A percentile compares a stretch with the other conserved stretches of the same genome.
Evolutionary conservation across 2,113 vertebrate species (phyloP).

Genomic region (Erinaceus europaeus): DNA sequence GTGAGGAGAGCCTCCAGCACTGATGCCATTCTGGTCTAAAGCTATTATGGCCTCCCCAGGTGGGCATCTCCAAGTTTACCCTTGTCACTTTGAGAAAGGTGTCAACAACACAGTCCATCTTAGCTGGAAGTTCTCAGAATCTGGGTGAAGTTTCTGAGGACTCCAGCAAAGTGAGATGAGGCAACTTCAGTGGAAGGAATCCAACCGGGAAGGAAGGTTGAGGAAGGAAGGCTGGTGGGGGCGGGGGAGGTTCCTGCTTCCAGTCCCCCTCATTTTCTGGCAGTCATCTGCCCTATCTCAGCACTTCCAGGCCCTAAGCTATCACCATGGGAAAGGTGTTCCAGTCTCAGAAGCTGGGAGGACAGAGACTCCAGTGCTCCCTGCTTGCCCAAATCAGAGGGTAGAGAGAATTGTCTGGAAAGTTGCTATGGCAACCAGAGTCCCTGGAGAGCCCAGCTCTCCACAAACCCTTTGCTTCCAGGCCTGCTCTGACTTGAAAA

Average conservation of each 20-base stretch:
- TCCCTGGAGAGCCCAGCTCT: slow-evolving; percentile 76
- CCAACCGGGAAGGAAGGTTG: too few species aligned
- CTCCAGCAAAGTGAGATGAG: too few species aligned
- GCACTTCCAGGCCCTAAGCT: not conserved
- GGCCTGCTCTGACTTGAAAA: slow-evolving; percentile 79
- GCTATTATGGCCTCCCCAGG: not conserved
- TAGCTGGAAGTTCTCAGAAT: too few species aligned
- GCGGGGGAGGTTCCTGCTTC: not conserved
- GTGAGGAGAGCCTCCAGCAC: not conserved
- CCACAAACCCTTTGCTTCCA: slow-evolving; percentile 57
- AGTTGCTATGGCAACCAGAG: slow-evolving; percentile 94
- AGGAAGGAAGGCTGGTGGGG: too few species aligned
- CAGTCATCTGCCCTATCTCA: not conserved
- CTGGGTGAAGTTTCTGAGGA: not conserved
- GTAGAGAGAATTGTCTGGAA: slow-evolving; percentile 84
- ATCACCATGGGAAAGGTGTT: not conserved
- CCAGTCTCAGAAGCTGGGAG: slow-evolving; percentile 55
- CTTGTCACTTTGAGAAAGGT: not conserved
- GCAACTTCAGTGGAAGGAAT: not conserved
- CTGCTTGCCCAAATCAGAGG: slow-evolving; percentile 74
- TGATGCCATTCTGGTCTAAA: too few species aligned
- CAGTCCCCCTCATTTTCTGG: not conserved
- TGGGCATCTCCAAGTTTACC: not conserved
- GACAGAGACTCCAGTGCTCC: slow-evolving; percentile 39
- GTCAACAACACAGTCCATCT: too few species aligned